Base-by-base conservation (phyloP, 2,888 invertebrate species). In the Carpatolechia fugitivella region DNA sequence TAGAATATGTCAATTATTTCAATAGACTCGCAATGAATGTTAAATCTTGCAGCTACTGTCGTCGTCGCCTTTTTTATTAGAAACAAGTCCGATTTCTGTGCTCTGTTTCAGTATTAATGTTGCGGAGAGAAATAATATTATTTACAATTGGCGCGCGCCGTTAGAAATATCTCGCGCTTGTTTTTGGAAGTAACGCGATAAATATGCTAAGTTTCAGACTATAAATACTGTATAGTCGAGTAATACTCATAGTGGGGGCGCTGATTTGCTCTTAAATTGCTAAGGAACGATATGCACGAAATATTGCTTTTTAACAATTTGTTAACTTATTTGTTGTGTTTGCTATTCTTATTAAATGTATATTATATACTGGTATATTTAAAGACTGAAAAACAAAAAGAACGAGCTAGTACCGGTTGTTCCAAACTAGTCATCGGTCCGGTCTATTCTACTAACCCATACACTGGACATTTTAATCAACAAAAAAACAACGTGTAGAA, bases 71-170 rank as follows among this genome's bases (percentile, higher is more conserved):
- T 44, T 29, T 20, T 6, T 29, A 29, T 10, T 44, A 1, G 10
- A 13, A 29, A 3, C 7, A 20, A 20, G 40, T 18, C 18, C 48
- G 16, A 31, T 48, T 14, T 48, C 48, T 41, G 35, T 16, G 38
- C 40, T 52, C 53, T 29, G 52, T 54, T 72, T 80, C 69, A 73
- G 62, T 85, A 80, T 85, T 86, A 83, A 84, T 85, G 82, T 74
- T 68, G 69, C 68, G 69, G 65, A 68, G 62, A 63, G 61, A 62
- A 54, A 66, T 62, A 60, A 65, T 74, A 68, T 78, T 79, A 72
- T 78, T 79, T 80, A 78, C 78, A 72, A 75, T 74, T 64, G 72
- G 66, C 58, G 67, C 66, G 67, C 66, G 65, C 56, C 55, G 59
- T 56, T 60, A 66, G 63, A 63, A 64, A 64, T 68, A 69, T 66